These are phyloP conservation scores for Melitaea athalia DNA, from an alignment of 2,888 invertebrate genomes.

Conservation along the genomic window DNA sequence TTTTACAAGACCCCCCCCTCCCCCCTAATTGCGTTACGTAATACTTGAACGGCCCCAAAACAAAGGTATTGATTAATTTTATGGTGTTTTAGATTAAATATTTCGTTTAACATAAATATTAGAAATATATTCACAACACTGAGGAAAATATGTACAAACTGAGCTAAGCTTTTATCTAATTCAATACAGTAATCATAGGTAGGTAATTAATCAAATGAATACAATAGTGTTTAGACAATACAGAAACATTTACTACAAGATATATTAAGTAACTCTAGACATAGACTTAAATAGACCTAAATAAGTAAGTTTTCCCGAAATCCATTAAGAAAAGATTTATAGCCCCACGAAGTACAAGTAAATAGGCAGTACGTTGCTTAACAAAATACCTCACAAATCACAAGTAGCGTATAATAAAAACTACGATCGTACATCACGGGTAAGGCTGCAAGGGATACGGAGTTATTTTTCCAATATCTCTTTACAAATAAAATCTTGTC, in stretches of 20 bases:
- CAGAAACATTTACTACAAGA: not conserved
- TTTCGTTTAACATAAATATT: too few species aligned
- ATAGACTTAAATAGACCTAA: not conserved
- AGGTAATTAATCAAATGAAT: not conserved
- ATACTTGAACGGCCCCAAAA: too few species aligned
- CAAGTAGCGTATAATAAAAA: conserved; percentile 31
- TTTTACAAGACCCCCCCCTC: too few species aligned
- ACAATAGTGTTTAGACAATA: not conserved
- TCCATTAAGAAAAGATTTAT: conserved; percentile 14
- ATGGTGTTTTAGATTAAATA: too few species aligned
- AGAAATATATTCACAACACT: too few species aligned
- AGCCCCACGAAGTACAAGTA: not conserved
- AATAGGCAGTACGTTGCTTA: conserved; percentile 4
- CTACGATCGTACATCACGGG: conserved; percentile 35
- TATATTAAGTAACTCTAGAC: not conserved
- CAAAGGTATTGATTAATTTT: too few species aligned
- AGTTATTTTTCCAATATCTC: conserved; percentile 35
- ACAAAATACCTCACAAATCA: conserved; percentile 28
- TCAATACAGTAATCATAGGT: not conserved
- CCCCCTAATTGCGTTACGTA: too few species aligned
- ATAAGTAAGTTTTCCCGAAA: conserved; percentile 1
- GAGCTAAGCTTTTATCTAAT: not conserved
- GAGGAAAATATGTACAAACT: not conserved
- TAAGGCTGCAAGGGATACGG: conserved; percentile 9
- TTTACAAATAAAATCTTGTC: conserved; percentile 30